Percentiles rank a stretch among this genome's conserved stretches.
Conservation (phyloP, 2,797 vertebrate species). For the Alfaro cultratus region DNA sequence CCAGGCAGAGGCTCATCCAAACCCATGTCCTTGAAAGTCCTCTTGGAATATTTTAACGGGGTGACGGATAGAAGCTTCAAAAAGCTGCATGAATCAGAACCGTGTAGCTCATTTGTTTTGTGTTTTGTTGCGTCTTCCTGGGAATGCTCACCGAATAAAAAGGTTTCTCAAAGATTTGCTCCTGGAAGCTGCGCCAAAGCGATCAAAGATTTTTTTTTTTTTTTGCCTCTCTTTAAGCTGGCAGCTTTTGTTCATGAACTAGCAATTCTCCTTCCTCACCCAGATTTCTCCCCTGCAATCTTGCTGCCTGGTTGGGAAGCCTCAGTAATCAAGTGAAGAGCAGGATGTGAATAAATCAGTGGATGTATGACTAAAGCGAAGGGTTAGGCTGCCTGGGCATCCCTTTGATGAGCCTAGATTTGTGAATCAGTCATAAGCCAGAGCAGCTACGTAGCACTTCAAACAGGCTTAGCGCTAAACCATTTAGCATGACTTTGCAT, state of each 20-base stretch:
- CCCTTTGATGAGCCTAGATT: slow-evolving; percentile 64
- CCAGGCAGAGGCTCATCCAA: slow-evolving; percentile 27
- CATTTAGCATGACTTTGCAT: slow-evolving; percentile 74
- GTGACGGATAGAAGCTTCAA: slow-evolving; percentile 15
- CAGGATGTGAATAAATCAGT: slow-evolving; percentile 53
- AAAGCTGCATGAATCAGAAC: slow-evolving; percentile 25
- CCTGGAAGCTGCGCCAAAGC: not conserved
- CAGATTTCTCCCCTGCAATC: slow-evolving; percentile 14
- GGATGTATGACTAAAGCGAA: slow-evolving; percentile 38
- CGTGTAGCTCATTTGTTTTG: slow-evolving; percentile 24
- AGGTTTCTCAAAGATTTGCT: not conserved
- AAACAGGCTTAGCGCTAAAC: slow-evolving; percentile 71
- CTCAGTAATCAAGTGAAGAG: slow-evolving; percentile 45
- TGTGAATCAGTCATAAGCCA: slow-evolving; percentile 67
- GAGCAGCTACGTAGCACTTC: slow-evolving; percentile 64
- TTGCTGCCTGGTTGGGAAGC: slow-evolving; percentile 30
- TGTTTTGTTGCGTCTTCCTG: slow-evolving; percentile 19
- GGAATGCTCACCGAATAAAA: slow-evolving; percentile 17
- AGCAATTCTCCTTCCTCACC: slow-evolving; percentile 11
- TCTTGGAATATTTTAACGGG: slow-evolving; percentile 36
- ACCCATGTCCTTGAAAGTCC: slow-evolving; percentile 47
- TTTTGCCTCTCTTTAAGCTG: slow-evolving; percentile 1
- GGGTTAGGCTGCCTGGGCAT: slow-evolving; percentile 55
- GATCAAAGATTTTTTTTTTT: slow-evolving; percentile 4
- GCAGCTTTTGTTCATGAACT: slow-evolving; percentile 12